Conservation (phyloP, 2,797 vertebrate genomes). For the Coilia nasus region DNA sequence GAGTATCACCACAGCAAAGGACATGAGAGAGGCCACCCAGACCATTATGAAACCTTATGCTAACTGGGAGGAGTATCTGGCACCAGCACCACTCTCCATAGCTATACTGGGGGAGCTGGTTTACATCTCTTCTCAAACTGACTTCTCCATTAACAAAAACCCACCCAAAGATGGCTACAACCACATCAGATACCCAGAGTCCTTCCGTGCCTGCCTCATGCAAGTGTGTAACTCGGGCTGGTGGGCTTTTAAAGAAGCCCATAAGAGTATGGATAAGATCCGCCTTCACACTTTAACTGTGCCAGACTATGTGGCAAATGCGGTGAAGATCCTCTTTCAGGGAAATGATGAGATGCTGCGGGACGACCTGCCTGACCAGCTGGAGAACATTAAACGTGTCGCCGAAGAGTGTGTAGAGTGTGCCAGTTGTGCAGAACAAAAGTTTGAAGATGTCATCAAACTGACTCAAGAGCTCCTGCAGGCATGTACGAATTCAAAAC, state of each 20-base stretch:
- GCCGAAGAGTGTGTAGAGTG: conserved; percentile 49
- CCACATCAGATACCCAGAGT: conserved; percentile 55
- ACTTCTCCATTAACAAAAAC: conserved; percentile 50
- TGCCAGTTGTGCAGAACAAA: conserved; percentile 36
- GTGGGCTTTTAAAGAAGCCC: conserved; percentile 58
- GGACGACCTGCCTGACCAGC: conserved; percentile 45
- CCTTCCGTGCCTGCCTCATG: conserved; percentile 58
- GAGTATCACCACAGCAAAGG: conserved; percentile 36
- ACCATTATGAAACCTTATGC: conserved; percentile 48
- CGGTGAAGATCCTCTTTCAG: conserved; percentile 51
- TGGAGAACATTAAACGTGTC: conserved; percentile 40
- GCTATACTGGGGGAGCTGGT: conserved; percentile 55
- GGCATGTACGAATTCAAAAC: conserved; percentile 47
- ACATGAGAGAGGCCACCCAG: conserved; percentile 41
- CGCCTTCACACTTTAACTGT: conserved; percentile 42
- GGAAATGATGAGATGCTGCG: conserved; percentile 30
- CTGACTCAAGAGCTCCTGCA: conserved; percentile 53
- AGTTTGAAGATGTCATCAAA: conserved; percentile 43
- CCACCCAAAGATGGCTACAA: conserved; percentile 21
- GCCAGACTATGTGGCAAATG: conserved; percentile 44
- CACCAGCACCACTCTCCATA: conserved; percentile 52
- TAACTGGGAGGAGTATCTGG: conserved; percentile 58
- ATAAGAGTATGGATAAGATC: conserved; percentile 58
- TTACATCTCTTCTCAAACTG: conserved; percentile 47
- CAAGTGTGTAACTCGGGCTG: conserved; percentile 58